These are phyloP conservation scores for Lysandra coridon DNA, from an alignment of 2,888 invertebrate species.

Conservation along the genomic window DNA sequence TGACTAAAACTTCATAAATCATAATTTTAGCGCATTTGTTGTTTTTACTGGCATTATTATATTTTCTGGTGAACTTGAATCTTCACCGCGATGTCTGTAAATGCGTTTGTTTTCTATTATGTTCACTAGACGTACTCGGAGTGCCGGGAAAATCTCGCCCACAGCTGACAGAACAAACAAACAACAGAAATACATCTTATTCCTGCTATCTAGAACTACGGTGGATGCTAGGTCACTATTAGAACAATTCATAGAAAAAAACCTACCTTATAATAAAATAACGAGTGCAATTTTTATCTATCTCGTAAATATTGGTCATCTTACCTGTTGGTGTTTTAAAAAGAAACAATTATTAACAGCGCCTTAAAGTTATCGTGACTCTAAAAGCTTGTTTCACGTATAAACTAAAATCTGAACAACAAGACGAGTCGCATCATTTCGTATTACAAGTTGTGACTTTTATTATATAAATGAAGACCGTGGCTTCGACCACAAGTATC, in stretches of 20 bases:
- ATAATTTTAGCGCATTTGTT: no score
- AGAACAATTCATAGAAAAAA: neutral
- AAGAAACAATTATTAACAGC: no score
- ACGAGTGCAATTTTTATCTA: no score
- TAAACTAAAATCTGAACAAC: no score
- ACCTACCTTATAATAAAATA: no score
- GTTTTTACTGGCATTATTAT: no score
- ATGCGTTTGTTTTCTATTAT: neutral
- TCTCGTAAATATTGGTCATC: no score
- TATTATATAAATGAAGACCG: neutral
- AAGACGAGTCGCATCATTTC: no score
- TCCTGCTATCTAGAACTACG: neutral
- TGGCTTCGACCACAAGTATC: neutral
- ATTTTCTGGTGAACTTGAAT: neutral
- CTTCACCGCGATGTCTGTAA: neutral
- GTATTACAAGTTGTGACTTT: neutral
- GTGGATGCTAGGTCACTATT: constrained; percentile 1
- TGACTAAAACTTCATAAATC: no score
- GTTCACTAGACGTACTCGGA: constrained; percentile 8
- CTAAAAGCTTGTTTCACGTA: no score
- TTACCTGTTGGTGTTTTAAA: no score
- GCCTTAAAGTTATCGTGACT: no score
- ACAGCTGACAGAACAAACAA: constrained; percentile 29
- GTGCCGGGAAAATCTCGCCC: constrained; percentile 27
- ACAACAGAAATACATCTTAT: constrained; percentile 30